These are phyloP conservation scores for Callocephalon fimbriatum DNA, from an alignment of 2,113 vertebrate species.

Conservation along the genomic window DNA sequence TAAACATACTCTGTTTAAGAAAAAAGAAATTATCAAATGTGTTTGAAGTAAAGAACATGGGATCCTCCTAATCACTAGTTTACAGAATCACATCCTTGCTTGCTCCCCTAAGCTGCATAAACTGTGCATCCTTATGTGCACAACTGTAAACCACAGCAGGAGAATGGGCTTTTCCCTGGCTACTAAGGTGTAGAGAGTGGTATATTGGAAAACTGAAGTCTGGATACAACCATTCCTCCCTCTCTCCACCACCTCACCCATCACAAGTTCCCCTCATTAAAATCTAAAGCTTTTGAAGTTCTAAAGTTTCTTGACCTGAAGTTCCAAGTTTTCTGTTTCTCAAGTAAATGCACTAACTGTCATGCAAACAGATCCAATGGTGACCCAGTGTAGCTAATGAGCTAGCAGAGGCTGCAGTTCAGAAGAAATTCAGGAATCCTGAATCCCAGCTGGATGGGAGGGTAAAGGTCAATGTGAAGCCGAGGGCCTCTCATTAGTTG, in stretches of 20 bases:
- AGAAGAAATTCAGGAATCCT: background rate
- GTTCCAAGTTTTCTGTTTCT: background rate
- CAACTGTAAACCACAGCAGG: background rate
- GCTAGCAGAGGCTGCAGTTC: background rate
- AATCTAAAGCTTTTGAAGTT: background rate
- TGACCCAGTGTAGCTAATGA: background rate
- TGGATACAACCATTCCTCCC: background rate
- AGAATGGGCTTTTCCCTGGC: background rate
- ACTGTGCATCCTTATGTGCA: background rate
- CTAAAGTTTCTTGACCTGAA: background rate
- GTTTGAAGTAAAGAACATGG: background rate
- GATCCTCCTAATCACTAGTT: background rate
- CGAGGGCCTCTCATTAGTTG: background rate
- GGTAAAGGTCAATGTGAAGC: background rate
- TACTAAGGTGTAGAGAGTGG: too few species aligned
- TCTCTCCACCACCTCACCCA: background rate
- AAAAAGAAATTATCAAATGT: background rate
- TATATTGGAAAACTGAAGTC: background rate
- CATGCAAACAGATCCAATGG: background rate
- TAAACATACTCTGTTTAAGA: background rate
- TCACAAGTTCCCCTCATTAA: background rate
- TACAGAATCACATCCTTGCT: background rate
- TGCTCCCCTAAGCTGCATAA: background rate
- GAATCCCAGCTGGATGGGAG: background rate
- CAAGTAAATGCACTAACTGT: background rate